Conservation (phyloP, 2,113 vertebrate genomes). For the Prolemur simus region DNA sequence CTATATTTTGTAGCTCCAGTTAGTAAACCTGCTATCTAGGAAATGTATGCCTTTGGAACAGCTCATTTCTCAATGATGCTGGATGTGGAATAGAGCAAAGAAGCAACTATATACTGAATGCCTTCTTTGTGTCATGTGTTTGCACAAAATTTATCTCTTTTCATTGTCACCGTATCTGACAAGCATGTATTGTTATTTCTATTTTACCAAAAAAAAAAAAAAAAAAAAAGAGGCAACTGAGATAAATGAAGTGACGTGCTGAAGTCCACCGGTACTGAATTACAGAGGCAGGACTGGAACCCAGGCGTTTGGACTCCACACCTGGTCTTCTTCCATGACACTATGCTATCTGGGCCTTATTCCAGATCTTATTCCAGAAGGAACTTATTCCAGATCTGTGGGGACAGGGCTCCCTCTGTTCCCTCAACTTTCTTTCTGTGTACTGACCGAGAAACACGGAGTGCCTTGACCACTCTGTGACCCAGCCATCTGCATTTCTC, state of each 20-base stretch:
- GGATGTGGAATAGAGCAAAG: background rate
- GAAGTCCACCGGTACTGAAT: background rate
- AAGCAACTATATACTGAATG: background rate
- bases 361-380: too few relatives aligned
- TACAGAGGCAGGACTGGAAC: background rate
- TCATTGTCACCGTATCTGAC: background rate
- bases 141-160: background rate
- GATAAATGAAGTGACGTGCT: background rate
- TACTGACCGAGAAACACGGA: background rate
- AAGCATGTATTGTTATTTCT: background rate
- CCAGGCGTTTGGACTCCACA: background rate
- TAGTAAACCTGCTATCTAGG: background rate
- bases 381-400: background rate
- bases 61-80: background rate
- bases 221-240: background rate
- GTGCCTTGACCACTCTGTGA: background rate
- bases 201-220: background rate
- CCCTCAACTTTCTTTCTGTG: background rate
- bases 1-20: background rate
- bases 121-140: background rate
- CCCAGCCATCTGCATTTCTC: background rate
- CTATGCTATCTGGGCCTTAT: too few relatives aligned
- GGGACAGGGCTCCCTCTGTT: background rate
- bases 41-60: background rate
- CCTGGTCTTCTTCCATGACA: background rate